Evolutionary conservation across 2,888 invertebrate genomes (phyloP), one percentile per base, ranked within the genome.

Genomic region (Erebia ligea): DNA sequence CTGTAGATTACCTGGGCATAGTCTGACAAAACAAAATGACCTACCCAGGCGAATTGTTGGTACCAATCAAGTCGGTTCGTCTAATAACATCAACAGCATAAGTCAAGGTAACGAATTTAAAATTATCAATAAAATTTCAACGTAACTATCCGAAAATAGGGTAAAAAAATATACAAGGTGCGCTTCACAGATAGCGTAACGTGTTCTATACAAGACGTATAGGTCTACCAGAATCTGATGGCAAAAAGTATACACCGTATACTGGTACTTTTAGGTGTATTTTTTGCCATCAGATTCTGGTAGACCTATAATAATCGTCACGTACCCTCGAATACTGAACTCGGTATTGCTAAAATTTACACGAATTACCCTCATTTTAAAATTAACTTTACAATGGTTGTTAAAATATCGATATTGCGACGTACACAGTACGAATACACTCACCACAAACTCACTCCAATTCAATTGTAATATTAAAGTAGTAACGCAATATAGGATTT

Each of bases 121-220:
- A 92, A 90, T 87, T 89, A 90, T 88, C 78, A 86, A 90, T 89
- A 89, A 89, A 89, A 87, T 91, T 88, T 89, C 84, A 91, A 91
- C 90, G 87, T 81, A 63, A 25, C 57, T 67, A 57, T 76, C 79
- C 79, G 84, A 83, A 84, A 77, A 78, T 73, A 77, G 73, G 70
- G 70, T 79, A 79, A 82, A 84, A 82, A 83, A 79, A 79, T 81
- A 82, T 83, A 82, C 81, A 84, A 75, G 76, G 79, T 76, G 78
- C 76, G 72, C 34, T 52, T n/a, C 6, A 25, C 13, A 54, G 10
- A 25, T 63, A 54, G 17, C 19, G 52, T 64, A 54, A 64, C 34
- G 63, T 63, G 52, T 64, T 62, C 19, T 66, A 54, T 66, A 57
- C 66, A 66, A 66, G 19, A 19, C 57, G 57, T 25, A n/a, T n/a